Conservation (phyloP, 2,113 vertebrate species). For the Vidua macroura region DNA sequence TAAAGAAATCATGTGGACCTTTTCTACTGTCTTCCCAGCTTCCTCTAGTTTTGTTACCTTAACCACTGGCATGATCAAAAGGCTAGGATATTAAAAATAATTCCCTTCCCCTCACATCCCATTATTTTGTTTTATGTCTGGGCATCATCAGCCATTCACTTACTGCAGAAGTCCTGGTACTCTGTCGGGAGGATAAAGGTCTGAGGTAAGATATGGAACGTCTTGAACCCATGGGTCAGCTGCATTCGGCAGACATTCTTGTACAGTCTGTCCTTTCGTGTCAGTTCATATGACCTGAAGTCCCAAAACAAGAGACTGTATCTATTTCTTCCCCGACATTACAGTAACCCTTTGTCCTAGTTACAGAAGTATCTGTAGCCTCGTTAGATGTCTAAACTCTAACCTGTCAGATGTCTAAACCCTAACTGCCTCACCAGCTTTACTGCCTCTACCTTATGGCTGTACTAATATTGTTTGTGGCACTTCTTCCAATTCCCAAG, state of each 20-base stretch:
- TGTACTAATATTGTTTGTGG: neutral
- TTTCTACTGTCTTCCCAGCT: neutral
- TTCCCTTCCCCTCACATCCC: neutral
- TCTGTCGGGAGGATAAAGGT: slow-evolving; percentile 92
- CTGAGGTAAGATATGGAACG: slow-evolving; percentile 93
- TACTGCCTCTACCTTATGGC: neutral
- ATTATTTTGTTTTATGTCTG: neutral
- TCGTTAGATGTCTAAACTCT: neutral
- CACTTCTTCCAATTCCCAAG: neutral
- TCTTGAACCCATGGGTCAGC: slow-evolving; percentile 87
- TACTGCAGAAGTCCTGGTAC: slow-evolving; percentile 96
- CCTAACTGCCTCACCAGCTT: neutral
- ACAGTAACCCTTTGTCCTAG: neutral
- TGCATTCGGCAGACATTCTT: slow-evolving; percentile 98
- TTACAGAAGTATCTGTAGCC: neutral
- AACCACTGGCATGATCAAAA: neutral
- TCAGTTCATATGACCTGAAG: slow-evolving; percentile 92
- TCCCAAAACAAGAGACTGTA: neutral
- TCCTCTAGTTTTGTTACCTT: neutral
- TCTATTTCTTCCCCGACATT: neutral
- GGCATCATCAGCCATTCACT: slow-evolving; percentile 54
- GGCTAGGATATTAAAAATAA: neutral
- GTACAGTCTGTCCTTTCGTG: slow-evolving; percentile 94
- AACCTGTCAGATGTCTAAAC: neutral
- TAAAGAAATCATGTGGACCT: neutral